These are phyloP conservation scores for Macrosoma leucophasiata DNA, from an alignment of 2,888 invertebrate genomes.

Conservation along the genomic window DNA sequence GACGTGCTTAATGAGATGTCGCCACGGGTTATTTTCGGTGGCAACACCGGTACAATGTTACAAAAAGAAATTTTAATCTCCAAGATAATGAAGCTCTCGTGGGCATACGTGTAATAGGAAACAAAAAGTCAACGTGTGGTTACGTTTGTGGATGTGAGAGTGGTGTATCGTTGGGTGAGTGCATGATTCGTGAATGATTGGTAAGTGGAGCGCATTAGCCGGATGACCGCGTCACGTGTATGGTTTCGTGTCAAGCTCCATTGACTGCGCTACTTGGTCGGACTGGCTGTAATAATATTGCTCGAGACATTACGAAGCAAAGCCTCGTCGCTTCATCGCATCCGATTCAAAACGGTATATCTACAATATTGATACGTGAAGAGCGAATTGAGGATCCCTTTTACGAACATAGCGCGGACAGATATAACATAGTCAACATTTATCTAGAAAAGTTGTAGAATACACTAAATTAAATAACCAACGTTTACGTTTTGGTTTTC, in stretches of 20 bases:
- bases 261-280: slow-evolving; percentile 40
- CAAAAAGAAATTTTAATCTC: slow-evolving; percentile 25
- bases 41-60: slow-evolving; percentile 22
- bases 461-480: no score
- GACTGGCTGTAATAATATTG: slow-evolving; percentile 42
- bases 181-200: slow-evolving; percentile 52
- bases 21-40: slow-evolving; percentile 66
- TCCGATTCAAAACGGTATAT: no score
- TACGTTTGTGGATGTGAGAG: slow-evolving; percentile 14
- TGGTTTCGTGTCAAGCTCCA: slow-evolving; percentile 44
- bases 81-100: slow-evolving; percentile 29
- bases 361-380: no score
- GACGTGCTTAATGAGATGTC: slow-evolving; percentile 73
- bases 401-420: no score
- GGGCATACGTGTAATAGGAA: slow-evolving; percentile 35
- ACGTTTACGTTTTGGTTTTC: no score
- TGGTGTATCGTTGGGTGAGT: slow-evolving; percentile 25
- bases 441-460: no score
- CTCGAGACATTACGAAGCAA: no score
- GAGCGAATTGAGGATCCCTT: no score
- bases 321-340: no score
- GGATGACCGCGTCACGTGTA: slow-evolving; percentile 45
- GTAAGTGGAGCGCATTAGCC: slow-evolving; percentile 57
- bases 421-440: no score
- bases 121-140: slow-evolving; percentile 30